phyloP scores from a whole-genome alignment of 2,113 vertebrate genomes.

The Tamias sibiricus region DNA sequence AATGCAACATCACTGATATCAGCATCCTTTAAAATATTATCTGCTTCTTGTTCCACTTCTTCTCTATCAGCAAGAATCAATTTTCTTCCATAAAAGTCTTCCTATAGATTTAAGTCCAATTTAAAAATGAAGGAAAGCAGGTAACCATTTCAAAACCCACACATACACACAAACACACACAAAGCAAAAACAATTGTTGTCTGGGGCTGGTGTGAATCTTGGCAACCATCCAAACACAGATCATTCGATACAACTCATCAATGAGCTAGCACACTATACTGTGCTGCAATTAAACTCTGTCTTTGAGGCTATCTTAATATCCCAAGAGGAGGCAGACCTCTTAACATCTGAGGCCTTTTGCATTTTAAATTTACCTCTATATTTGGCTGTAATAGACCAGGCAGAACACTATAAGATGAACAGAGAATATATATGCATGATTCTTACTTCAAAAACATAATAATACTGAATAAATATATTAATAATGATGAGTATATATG shows the following conservation, averaged over 20 bases:
- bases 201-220: background rate
- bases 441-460: constrained; percentile 14
- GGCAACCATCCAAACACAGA: constrained; percentile 68
- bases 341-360: constrained; percentile 75
- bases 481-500: background rate
- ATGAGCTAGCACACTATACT: constrained; percentile 27
- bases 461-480: constrained; percentile 33
- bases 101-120: constrained; percentile 87
- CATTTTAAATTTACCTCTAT: constrained; percentile 72
- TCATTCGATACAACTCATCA: constrained; percentile 2
- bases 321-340: constrained; percentile 72
- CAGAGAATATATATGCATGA: constrained; percentile 29
- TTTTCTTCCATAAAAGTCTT: constrained; percentile 96
- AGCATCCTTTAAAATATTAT: constrained; percentile 93
- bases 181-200: constrained; percentile 12
- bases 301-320: constrained; percentile 64
- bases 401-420: constrained; percentile 32
- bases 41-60: constrained; percentile 95
- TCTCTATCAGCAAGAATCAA: constrained; percentile 96
- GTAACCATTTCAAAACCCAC: background rate
- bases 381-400: constrained; percentile 60
- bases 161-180: background rate
- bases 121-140: constrained; percentile 67
- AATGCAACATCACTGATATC: constrained; percentile 93
- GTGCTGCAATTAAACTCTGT: constrained; percentile 76